Evolutionary conservation across 2,888 invertebrate genomes (phyloP).

Genomic region (Malthinus seriepunctatus): DNA sequence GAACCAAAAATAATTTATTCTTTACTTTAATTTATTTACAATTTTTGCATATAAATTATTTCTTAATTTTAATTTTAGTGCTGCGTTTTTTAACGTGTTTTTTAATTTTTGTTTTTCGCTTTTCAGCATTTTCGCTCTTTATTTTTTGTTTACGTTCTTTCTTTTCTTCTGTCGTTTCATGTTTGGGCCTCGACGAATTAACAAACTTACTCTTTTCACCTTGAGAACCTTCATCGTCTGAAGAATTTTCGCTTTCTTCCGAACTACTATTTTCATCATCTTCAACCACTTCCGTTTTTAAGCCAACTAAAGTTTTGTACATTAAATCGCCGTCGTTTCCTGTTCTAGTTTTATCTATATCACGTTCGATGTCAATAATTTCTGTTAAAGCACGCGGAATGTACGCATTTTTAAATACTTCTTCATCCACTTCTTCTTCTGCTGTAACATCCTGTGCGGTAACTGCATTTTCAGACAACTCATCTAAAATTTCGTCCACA

Average conservation of each 20-base stretch:
- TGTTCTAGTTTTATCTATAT: conserved; percentile 78
- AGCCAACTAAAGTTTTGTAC: conserved; percentile 85
- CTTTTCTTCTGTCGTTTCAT: conserved; percentile 81
- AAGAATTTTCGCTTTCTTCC: conserved; percentile 41
- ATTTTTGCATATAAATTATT: too few relatives aligned
- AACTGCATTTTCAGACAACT: conserved; percentile 69
- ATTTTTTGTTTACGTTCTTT: conserved; percentile 85
- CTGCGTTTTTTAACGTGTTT: conserved; percentile 85
- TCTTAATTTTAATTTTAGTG: too few relatives aligned
- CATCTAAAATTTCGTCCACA: conserved; percentile 79
- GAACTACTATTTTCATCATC: conserved; percentile 41
- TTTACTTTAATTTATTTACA: too few relatives aligned
- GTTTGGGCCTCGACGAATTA: conserved; percentile 69
- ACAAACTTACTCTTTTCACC: conserved; percentile 60
- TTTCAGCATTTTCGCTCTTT: conserved; percentile 87
- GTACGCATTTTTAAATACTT: conserved; percentile 90
- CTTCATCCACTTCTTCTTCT: conserved; percentile 72
- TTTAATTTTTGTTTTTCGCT: conserved; percentile 84
- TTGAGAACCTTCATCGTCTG: conserved; percentile 43
- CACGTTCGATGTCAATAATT: conserved; percentile 84
- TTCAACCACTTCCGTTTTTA: conserved; percentile 69
- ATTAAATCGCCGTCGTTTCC: conserved; percentile 74
- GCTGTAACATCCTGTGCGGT: conserved; percentile 67
- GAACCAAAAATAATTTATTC: too few relatives aligned
- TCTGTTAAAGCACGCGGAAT: conserved; percentile 93